Base-by-base conservation (phyloP, 2,113 vertebrate species). In the Myotis brandtii region DNA sequence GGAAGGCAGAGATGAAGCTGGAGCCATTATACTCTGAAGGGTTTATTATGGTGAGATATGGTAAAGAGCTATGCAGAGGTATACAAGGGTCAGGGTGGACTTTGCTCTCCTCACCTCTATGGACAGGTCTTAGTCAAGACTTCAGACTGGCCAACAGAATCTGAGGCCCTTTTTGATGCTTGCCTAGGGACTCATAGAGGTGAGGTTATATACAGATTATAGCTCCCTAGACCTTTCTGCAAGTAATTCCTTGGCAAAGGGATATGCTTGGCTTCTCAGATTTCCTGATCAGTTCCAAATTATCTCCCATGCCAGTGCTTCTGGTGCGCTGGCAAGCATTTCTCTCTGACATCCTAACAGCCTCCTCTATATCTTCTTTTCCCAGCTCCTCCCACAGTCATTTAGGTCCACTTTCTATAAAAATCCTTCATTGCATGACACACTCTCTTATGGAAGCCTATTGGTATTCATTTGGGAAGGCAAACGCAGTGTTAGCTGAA, bases 381-480 rank as follows among this genome's bases (percentile, higher is more conserved):
- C 11, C 20, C 12, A 40, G 3, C 3, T 83, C 34, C 52, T 88
- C 37, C 76, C 1, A 40, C 3, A 59, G 16, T 83, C 62, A 21
- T 56, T 89, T 87, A 92, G 21, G 2, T 52, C 34, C 2, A 18
- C 14, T 89, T 96, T 23, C 64, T 81, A 66, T 54, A 62, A 66
- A 89, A 80, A 37, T 43, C 21, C 40, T 52, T 20, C 64, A 9
- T 18, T n/a, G 32, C 10, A 13, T 30, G 17, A 76, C 16, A 40
- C 1, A 5, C 73, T 64, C 21, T 5, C 30, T 48, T 54, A 50
- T 13, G 40, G 16, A 79, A 66, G 83, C 25, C 17, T 62, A 12
- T 27, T 62, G 25, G 62, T 76, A 69, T 50, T 80, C 7, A 10
- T 21, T 25, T 48, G 17, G 25, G 62, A 8, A 20, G 43, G 17